A percentile compares a stretch with the other conserved stretches of the same genome.
Evolutionary conservation across 2,888 invertebrate species (phyloP).

Genomic region (Leptinotarsa juncta): DNA sequence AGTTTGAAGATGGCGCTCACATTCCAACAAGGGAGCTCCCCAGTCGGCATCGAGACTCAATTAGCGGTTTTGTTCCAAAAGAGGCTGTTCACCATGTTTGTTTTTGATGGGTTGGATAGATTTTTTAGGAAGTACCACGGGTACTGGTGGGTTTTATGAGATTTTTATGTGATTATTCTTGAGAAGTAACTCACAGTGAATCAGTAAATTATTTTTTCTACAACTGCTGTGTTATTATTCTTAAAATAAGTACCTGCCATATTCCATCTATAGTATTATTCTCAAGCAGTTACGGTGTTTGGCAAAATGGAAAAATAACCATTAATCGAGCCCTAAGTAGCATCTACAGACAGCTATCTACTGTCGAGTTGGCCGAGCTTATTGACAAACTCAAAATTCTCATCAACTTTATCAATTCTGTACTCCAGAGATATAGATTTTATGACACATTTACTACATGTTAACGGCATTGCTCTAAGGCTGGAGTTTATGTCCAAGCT

Average conservation of each 20-base stretch:
- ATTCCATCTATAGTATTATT: too few species aligned
- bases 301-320: too few species aligned
- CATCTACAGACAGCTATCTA: too few species aligned
- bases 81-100: neutral
- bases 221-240: neutral
- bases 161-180: neutral
- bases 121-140: neutral
- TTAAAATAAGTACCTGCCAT: neutral
- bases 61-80: neutral
- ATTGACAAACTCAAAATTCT: too few species aligned
- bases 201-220: slow-evolving; percentile 7
- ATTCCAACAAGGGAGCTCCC: neutral
- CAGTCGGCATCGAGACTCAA: neutral
- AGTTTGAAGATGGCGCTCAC: neutral
- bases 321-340: too few species aligned
- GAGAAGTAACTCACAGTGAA: neutral
- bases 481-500: too few species aligned
- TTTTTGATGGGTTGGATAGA: neutral
- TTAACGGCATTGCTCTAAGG: too few species aligned
- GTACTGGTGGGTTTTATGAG: slow-evolving; percentile 5
- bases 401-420: too few species aligned
- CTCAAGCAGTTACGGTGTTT: too few species aligned
- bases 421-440: too few species aligned
- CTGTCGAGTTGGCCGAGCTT: too few species aligned
- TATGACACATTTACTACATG: too few species aligned